Percentiles rank a stretch among this genome's conserved stretches.
Evolutionary conservation across 2,797 vertebrate species (phyloP).

Genomic region (Peromyscus melanophrys): DNA sequence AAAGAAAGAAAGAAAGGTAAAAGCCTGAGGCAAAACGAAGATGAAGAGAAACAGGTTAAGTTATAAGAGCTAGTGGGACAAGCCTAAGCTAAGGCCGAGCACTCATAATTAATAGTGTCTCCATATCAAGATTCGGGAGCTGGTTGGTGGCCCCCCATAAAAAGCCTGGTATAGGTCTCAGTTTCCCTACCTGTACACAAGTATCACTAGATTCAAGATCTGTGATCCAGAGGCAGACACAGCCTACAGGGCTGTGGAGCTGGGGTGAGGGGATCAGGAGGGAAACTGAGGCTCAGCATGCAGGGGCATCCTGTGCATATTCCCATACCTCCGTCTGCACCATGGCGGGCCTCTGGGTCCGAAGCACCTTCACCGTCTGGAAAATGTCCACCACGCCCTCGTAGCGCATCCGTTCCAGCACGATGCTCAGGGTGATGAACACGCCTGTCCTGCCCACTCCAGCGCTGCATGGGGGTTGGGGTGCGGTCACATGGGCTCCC

Average conservation of each 20-base stretch:
- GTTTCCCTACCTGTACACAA: background rate
- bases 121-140: background rate
- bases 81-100: background rate
- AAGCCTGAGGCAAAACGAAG: background rate
- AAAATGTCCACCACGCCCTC: constrained; percentile 99
- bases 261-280: background rate
- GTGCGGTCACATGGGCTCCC: background rate
- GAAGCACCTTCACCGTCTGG: constrained; percentile 99
- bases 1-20: background rate
- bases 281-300: background rate
- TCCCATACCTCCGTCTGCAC: constrained; percentile 97
- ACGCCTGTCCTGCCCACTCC: constrained; percentile 98
- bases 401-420: constrained; percentile 98
- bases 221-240: background rate
- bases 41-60: background rate
- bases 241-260: background rate
- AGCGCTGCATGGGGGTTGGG: constrained; percentile 89
- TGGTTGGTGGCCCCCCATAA: background rate
- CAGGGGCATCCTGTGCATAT: rapidly evolving
- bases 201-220: background rate
- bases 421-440: constrained; percentile 98
- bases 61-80: background rate
- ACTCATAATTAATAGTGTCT: background rate
- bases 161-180: background rate
- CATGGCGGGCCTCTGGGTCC: constrained; percentile 99